These are phyloP conservation scores for Malurus splendens DNA, from an alignment of 2,797 vertebrate species.

Conservation along the genomic window DNA sequence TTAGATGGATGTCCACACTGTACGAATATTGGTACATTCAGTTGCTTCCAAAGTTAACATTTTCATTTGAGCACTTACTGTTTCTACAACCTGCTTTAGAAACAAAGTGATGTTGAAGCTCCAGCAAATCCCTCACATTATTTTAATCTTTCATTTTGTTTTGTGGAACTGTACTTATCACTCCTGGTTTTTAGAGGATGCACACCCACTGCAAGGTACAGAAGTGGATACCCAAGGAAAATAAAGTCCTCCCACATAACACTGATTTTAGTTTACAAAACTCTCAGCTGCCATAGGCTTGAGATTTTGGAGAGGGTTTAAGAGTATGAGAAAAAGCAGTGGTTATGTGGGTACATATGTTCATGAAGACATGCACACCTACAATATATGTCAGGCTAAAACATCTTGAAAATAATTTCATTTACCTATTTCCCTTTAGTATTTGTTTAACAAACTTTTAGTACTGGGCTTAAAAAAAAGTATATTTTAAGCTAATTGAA, in stretches of 20 bases:
- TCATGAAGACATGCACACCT: rapidly evolving
- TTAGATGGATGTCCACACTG: not conserved
- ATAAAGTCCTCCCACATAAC: not conserved
- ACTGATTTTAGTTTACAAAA: not conserved
- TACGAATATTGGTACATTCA: not conserved
- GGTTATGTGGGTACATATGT: not conserved
- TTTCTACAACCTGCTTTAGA: not conserved
- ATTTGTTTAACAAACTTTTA: not conserved
- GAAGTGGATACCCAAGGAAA: not conserved
- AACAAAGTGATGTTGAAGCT: not conserved
- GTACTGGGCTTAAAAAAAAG: not conserved
- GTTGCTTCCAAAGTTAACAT: not conserved
- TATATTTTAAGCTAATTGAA: not conserved
- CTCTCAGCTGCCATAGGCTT: not conserved
- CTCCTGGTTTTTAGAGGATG: not conserved
- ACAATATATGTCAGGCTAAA: not conserved
- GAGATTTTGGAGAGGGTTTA: not conserved
- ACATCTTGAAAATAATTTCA: not conserved
- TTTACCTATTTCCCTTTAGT: not conserved
- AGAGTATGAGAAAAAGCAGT: not conserved
- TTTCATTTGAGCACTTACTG: not conserved
- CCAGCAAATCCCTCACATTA: rapidly evolving
- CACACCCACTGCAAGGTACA: not conserved
- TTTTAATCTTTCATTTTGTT: not conserved
- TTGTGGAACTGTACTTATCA: not conserved